Conservation (phyloP, 2,888 invertebrate genomes). For the Adela reaumurella region DNA sequence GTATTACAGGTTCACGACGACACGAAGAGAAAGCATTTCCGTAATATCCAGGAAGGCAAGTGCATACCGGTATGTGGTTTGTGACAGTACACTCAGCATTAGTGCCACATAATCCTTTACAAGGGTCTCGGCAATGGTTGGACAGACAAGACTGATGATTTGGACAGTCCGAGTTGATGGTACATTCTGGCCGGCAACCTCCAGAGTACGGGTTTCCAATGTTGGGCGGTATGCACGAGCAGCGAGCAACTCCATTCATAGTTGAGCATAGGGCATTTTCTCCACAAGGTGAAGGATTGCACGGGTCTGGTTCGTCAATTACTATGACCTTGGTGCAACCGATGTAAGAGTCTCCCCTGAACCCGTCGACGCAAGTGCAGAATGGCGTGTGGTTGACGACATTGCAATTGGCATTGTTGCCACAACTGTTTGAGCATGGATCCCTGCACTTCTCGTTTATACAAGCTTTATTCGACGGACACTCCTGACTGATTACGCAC, state of each 20-base stretch:
- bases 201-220: slow-evolving; percentile 83
- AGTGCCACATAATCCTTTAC: slow-evolving; percentile 76
- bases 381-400: slow-evolving; percentile 78
- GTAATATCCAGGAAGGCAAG: slow-evolving; percentile 69
- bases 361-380: slow-evolving; percentile 74
- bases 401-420: slow-evolving; percentile 73
- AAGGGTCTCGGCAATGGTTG: slow-evolving; percentile 83
- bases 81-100: slow-evolving; percentile 80
- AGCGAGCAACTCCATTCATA: slow-evolving; percentile 65
- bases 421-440: slow-evolving; percentile 77
- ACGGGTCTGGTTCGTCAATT: slow-evolving; percentile 55
- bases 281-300: slow-evolving; percentile 78
- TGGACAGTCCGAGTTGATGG: slow-evolving; percentile 76
- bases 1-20: slow-evolving; percentile 49
- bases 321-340: slow-evolving; percentile 63
- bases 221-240: slow-evolving; percentile 84
- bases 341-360: slow-evolving; percentile 80
- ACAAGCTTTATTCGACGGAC: slow-evolving; percentile 73
- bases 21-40: slow-evolving; percentile 84
- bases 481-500: slow-evolving; percentile 80
- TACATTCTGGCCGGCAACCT: slow-evolving; percentile 84
- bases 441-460: slow-evolving; percentile 77
- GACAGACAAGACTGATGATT: slow-evolving; percentile 74
- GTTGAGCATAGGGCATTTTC: slow-evolving; percentile 77
- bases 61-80: slow-evolving; percentile 80